Percentiles rank a stretch among this genome's conserved stretches.
phyloP scores from a whole-genome alignment of 1,140 invertebrate species.

The Drosophila trapezifrons region DNA sequence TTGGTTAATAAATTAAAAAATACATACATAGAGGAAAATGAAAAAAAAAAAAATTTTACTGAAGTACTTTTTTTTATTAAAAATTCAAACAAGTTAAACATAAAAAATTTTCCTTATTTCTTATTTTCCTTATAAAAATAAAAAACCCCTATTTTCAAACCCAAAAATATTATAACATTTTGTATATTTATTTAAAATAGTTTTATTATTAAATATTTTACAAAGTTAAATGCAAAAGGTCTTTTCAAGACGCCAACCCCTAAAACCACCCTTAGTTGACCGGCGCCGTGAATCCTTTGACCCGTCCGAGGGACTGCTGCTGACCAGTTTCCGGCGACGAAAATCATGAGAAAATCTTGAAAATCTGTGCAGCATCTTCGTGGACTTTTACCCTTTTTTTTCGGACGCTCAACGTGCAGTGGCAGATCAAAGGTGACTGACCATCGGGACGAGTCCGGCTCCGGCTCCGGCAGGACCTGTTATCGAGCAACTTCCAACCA shows the following conservation, averaged over 20 bases:
- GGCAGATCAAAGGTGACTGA: constrained; percentile 73
- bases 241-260: background rate
- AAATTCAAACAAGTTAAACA: no score
- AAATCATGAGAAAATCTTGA: constrained; percentile 73
- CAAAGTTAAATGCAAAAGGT: background rate
- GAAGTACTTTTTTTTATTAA: no score
- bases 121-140: no score
- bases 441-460: constrained; percentile 38
- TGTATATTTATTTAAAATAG: no score
- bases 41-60: no score
- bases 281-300: constrained; percentile 44
- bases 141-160: no score
- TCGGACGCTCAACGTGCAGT: constrained; percentile 39
- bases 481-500: constrained; percentile 33
- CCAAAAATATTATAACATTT: background rate
- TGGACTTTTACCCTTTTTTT: constrained; percentile 57
- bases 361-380: constrained; percentile 69
- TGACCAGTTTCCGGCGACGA: constrained; percentile 46
- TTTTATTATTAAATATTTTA: background rate
- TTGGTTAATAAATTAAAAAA: background rate
- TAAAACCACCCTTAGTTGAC: constrained; percentile 20
- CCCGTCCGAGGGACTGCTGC: constrained; percentile 29
- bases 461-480: constrained; percentile 47
- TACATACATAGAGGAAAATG: no score
- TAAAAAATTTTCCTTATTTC: no score